These are phyloP conservation scores for Drosophila fungiperda DNA, from an alignment of 2,888 invertebrate genomes.

Conservation along the genomic window DNA sequence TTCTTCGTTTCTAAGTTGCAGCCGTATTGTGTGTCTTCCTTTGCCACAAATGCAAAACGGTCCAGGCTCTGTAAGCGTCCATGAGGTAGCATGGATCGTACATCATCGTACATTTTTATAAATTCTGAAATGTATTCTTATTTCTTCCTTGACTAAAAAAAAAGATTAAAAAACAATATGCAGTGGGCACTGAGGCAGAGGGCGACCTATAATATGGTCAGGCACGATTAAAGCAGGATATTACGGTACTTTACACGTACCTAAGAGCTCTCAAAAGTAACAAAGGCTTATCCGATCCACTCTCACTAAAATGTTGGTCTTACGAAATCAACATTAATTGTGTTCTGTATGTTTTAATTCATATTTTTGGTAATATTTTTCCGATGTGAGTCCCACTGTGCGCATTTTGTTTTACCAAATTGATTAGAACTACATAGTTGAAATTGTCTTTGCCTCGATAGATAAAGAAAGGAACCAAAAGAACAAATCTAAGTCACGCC, in stretches of 20 bases:
- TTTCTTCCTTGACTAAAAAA: background rate
- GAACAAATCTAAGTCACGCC: background rate
- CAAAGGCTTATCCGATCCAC: no score
- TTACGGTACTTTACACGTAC: background rate
- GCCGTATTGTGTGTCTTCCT: no score
- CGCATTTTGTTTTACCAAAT: background rate
- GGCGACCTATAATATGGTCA: background rate
- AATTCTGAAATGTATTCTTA: background rate
- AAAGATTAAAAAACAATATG: no score
- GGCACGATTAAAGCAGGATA: no score
- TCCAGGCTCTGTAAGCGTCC: no score
- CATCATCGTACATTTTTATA: background rate
- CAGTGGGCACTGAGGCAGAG: background rate
- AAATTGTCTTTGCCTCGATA: background rate
- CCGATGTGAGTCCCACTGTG: background rate
- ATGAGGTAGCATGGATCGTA: no score
- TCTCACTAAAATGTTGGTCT: background rate
- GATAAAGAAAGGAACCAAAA: background rate
- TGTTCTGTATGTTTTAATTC: background rate
- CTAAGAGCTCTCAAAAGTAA: background rate
- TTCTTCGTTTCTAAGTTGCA: no score
- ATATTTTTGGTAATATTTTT: background rate
- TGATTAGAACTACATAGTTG: background rate
- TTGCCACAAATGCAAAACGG: no score
- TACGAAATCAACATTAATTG: background rate